A percentile compares a stretch with the other conserved stretches of the same genome.
These are phyloP conservation scores for Rhopalosiphum maidis DNA, from an alignment of 1,140 invertebrate genomes.

Conservation along the genomic window DNA sequence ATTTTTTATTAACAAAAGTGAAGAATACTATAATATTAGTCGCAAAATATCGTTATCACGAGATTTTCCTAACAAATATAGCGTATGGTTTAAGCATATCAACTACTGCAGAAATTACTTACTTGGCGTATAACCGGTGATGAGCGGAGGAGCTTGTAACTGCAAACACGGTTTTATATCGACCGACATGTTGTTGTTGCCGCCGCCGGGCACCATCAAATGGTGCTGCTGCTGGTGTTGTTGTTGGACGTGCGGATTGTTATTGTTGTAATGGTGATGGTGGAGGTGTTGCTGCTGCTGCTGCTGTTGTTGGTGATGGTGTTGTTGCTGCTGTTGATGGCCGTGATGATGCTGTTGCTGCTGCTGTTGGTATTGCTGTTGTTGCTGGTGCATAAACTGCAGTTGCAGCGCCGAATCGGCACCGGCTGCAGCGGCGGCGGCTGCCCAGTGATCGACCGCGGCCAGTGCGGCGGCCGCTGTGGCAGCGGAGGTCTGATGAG, in stretches of 20 bases:
- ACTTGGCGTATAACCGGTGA: conserved; percentile 39
- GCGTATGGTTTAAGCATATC: no score
- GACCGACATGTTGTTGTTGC: conserved; percentile 10
- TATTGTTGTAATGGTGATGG: neutral
- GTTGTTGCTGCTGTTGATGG: conserved; percentile 40
- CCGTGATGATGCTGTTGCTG: conserved; percentile 31
- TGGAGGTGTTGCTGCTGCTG: conserved; percentile 21
- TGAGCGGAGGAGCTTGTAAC: neutral
- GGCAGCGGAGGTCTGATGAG: conserved; percentile 13
- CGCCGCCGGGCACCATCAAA: neutral
- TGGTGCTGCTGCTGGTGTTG: conserved; percentile 25
- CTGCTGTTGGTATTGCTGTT: conserved; percentile 10
- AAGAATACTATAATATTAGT: no score
- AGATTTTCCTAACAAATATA: no score
- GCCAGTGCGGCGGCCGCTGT: neutral
- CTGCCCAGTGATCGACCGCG: neutral
- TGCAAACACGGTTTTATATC: conserved; percentile 46
- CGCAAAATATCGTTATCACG: no score
- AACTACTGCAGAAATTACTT: neutral
- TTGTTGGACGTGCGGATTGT: conserved; percentile 14
- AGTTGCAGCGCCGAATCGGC: neutral
- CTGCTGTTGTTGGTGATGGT: conserved; percentile 20
- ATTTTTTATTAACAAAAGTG: no score
- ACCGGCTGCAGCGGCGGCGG: neutral
- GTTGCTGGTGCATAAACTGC: conserved; percentile 45